Conservation (phyloP, 2,888 invertebrate species). For the Aporophyla nigra region DNA sequence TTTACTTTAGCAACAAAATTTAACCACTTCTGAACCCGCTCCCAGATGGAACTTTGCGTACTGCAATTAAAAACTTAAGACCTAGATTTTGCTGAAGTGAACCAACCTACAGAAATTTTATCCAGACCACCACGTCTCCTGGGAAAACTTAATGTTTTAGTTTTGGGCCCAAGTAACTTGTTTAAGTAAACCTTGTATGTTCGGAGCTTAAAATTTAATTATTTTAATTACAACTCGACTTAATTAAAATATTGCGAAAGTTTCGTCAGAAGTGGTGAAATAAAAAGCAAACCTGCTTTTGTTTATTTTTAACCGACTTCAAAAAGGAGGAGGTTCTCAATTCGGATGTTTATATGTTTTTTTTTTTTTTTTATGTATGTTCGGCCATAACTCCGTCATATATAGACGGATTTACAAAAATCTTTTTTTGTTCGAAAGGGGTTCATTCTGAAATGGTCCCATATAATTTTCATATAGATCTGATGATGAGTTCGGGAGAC, state of each 20-base stretch:
- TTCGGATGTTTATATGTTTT: no score
- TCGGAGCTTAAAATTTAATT: slow-evolving; percentile 33
- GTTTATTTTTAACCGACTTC: no score
- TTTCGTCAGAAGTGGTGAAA: neutral
- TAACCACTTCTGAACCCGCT: slow-evolving; percentile 40
- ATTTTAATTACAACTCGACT: slow-evolving; percentile 18
- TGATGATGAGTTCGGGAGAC: no score
- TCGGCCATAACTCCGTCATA: no score
- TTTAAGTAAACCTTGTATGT: slow-evolving; percentile 35
- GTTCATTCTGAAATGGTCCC: no score
- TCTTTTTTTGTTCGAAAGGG: no score
- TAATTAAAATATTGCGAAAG: neutral
- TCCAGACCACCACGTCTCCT: slow-evolving; percentile 32
- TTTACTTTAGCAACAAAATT: slow-evolving; percentile 42
- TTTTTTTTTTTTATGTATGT: no score
- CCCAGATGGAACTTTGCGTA: slow-evolving; percentile 43
- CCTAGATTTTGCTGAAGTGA: slow-evolving; percentile 49
- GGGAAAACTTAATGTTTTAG: slow-evolving; percentile 51
- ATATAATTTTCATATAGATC: no score
- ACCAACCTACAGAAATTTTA: slow-evolving; percentile 39
- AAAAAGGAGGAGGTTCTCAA: no score
- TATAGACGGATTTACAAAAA: no score
- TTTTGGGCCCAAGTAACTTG: slow-evolving; percentile 37
- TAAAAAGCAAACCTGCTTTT: neutral
- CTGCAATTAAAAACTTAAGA: slow-evolving; percentile 62